Base-by-base conservation (phyloP, 1,140 invertebrate species). In the Metopolophium dirhodum region DNA sequence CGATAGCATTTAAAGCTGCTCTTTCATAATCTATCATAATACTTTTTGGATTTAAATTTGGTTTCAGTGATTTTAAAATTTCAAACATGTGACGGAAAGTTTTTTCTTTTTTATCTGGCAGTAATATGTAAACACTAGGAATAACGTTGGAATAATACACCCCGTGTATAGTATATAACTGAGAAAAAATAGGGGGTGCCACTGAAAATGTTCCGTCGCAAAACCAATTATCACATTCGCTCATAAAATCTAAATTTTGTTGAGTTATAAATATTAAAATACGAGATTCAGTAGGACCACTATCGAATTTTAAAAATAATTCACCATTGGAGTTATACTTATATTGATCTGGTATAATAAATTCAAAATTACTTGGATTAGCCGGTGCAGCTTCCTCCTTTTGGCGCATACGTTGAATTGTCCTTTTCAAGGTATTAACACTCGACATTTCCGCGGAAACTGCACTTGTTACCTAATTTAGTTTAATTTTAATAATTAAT, bases 371-470 rank as follows among this genome's bases (percentile, higher is more conserved):
- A 37, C 37, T 37, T 37, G 37, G 37, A 37, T 37, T 37, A 37
- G 37, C 37, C 2, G 37, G 37, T 37, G 37, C 37, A 37, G 37
- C 37, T 37, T 37, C 37, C n/a, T 35, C n/a, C n/a, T 82, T 77
- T 82, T 82, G 26, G 26, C 68, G n/a, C 35, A 82, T 8, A 82
- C 68, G 68, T 82, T 82, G 11, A 82, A 82, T 82, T 37, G 68
- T 82, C 68, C n/a, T 82, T 82, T 82, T 82, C 68, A 82, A 82
- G 18, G n/a, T 82, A n/a, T 82, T 35, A 82, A 82, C 26, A 82
- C n/a, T 82, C 8, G n/a, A 82, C 3, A 82, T 82, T 82, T 82
- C 8, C 35, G n/a, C n/a, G 68, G n/a, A n/a, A 11, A 35, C 68
- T 35, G n/a, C n/a, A 82, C n/a, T 35, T 77, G n/a, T 77, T 77